Evolutionary conservation across 2,888 invertebrate species (phyloP).

Genomic region (Boloria selene): DNA sequence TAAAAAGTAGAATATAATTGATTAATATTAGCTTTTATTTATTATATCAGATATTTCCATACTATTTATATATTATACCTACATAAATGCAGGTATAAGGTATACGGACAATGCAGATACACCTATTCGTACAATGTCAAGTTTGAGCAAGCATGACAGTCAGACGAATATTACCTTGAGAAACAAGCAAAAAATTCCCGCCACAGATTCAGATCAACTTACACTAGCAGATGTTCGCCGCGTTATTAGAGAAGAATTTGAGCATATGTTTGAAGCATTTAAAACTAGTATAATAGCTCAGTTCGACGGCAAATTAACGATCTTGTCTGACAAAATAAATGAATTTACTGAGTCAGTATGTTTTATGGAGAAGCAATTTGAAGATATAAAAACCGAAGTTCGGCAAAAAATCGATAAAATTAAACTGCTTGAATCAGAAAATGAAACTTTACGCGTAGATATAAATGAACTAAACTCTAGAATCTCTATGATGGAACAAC

Average conservation of each 20-base stretch:
- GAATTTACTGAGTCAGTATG: conserved; percentile 8
- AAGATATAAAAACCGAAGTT: conserved; percentile 17
- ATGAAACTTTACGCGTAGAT: conserved; percentile 9
- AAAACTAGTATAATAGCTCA: conserved; percentile 7
- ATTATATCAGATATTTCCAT: no score
- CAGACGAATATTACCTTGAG: no score
- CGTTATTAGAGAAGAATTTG: conserved; percentile 12
- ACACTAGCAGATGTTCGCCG: no score
- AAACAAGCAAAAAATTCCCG: no score
- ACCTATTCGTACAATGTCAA: no score
- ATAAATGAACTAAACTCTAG: conserved; percentile 19
- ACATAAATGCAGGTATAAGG: no score
- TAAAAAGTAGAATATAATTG: no score
- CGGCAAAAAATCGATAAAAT: conserved; percentile 1
- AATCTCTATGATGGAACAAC: conserved; percentile 29
- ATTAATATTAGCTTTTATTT: no score
- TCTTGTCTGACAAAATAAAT: not conserved
- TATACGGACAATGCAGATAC: no score
- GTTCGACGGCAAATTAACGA: conserved; percentile 1
- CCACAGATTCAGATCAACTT: no score
- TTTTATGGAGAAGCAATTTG: conserved; percentile 20
- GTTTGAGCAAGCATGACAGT: no score
- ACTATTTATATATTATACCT: no score
- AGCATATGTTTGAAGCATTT: not conserved
- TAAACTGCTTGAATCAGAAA: conserved; percentile 14